Evolutionary conservation across 2,113 vertebrate genomes (phyloP), one percentile per base, ranked within the genome.

Genomic region (Aspidoscelis tigris): DNA sequence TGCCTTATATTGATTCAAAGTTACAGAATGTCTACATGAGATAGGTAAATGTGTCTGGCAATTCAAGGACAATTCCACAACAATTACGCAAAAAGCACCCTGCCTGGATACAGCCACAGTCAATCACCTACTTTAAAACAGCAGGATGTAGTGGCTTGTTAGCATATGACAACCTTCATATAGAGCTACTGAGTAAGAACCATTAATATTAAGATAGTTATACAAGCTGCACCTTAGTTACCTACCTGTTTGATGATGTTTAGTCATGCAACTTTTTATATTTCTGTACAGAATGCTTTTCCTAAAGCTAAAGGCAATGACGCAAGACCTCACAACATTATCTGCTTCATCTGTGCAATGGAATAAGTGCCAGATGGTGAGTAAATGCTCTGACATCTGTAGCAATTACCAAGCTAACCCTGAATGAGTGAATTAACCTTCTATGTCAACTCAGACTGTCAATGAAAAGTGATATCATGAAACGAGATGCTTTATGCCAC

Each of bases 111-210:
- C 33, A 33, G 33, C 33, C 33, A 33, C 33, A 41, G 43, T 76
- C 53, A 70, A 72, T 70, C 72, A 81, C 47, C 61, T 80, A 61
- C 83, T 86, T 71, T 71, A 82, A 84, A 5, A 47, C 14, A 75
- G 85, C 64, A 74, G 0, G 86, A 81, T 18, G 78, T 80, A 89
- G 87, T 53, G 72, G 61, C 1, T 72, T 80, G 88, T 55, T 78
- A 81, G 73, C 44, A 39, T 55, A 78, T 21, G 22, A 61, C 6
- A 26, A 92, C 70, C 91, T 86, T 80, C 12, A 22, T 14, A 80
- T 3, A 58, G 44, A 87, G 58, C 78, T 69, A 39, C 3, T 72
- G 64, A 1, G 18, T 21, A 39, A 79, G 2, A 82, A 5, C 16
- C 80, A 26, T 82, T 68, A 77, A 70, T 39, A 21, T 18, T 72